Conservation (phyloP, 2,113 vertebrate species). For the Rhinopomastus cyanomelas region DNA sequence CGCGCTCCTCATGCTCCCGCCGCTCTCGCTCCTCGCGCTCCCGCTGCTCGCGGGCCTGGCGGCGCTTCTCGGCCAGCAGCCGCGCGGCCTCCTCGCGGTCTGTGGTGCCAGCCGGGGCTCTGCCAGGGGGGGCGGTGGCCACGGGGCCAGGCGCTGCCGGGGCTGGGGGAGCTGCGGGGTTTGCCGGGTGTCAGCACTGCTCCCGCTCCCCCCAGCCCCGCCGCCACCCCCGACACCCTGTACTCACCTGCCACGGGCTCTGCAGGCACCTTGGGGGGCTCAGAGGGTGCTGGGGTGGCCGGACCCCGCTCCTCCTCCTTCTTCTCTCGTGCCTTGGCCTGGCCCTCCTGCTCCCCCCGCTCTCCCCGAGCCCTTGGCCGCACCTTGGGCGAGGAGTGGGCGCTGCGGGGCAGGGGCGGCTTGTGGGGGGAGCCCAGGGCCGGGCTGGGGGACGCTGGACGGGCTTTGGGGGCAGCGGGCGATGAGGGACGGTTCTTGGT, state of each 20-base stretch:
- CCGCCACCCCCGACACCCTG: fast-evolving
- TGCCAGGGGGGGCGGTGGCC: constrained; percentile 70
- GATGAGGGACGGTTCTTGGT: constrained; percentile 83
- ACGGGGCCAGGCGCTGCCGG: neutral
- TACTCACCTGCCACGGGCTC: constrained; percentile 20
- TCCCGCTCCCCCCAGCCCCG: fast-evolving
- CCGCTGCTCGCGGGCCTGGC: constrained; percentile 91
- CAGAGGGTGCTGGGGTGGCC: constrained; percentile 55
- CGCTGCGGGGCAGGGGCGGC: constrained; percentile 74
- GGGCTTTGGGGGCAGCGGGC: constrained; percentile 79
- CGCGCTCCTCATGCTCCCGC: constrained; percentile 84
- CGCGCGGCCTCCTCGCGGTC: constrained; percentile 89
- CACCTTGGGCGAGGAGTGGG: constrained; percentile 79
- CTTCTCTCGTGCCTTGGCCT: constrained; percentile 46
- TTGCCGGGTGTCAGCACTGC: neutral
- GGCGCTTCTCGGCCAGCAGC: constrained; percentile 88
- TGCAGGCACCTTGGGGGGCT: neutral
- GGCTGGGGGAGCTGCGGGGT: neutral
- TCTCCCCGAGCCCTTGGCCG: constrained; percentile 77
- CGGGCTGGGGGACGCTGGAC: constrained; percentile 80
- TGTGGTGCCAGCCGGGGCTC: constrained; percentile 88
- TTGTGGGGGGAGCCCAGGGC: constrained; percentile 76
- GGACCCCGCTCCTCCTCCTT: constrained; percentile 72
- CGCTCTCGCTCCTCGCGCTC: constrained; percentile 90
- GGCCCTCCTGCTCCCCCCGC: constrained; percentile 69